Conservation (phyloP, 2,113 vertebrate species). For the Rhineura floridana region DNA sequence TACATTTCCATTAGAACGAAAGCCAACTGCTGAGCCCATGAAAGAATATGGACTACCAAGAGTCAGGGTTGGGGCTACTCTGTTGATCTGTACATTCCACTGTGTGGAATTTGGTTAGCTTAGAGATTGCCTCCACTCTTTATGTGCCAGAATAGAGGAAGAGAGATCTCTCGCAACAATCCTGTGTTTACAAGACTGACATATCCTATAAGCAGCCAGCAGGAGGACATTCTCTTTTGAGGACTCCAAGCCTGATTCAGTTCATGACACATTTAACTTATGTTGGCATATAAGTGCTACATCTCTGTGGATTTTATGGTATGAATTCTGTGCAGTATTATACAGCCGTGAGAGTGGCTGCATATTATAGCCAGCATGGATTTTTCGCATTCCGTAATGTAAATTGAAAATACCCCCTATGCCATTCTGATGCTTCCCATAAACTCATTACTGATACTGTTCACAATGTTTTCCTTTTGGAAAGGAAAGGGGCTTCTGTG, state of each 20-base stretch:
- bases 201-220: background rate
- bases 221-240: background rate
- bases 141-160: background rate
- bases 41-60: background rate
- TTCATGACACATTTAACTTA: background rate
- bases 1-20: background rate
- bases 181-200: background rate
- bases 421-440: no score
- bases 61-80: background rate
- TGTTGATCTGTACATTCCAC: no score
- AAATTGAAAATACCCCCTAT: no score
- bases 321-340: background rate
- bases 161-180: background rate
- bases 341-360: no score
- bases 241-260: background rate
- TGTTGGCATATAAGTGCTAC: background rate
- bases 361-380: no score
- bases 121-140: background rate
- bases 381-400: no score
- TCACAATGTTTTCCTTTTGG: no score
- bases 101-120: background rate
- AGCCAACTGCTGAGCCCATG: background rate
- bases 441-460: no score
- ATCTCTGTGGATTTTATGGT: background rate
- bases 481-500: no score